phyloP scores from a whole-genome alignment of 2,888 invertebrate genomes.

The Anoplius nigerrimus region DNA sequence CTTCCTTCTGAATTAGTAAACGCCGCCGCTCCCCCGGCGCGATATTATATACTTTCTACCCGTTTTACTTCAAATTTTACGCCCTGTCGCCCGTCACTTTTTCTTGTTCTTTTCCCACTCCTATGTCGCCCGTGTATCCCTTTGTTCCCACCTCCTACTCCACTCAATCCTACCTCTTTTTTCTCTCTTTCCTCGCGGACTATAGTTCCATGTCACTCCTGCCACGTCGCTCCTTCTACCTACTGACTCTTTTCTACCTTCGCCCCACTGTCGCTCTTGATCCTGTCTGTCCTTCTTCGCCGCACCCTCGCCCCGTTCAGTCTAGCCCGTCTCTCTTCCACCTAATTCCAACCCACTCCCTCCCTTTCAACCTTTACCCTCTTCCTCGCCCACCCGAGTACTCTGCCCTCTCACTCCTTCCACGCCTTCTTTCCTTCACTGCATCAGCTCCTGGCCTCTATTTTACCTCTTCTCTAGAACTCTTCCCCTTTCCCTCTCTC shows the following conservation, averaged over 20 bases:
- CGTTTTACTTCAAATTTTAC: no score
- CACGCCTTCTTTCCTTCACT: conserved; percentile 11
- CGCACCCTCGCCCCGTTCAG: not conserved
- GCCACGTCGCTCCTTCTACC: not conserved
- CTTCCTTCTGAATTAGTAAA: no score
- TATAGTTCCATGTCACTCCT: not conserved
- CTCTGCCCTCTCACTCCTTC: not conserved
- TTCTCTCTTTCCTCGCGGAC: not conserved
- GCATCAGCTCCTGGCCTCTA: conserved; percentile 3
- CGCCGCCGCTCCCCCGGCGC: not conserved
- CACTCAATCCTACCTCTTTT: not conserved
- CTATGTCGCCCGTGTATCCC: not conserved
- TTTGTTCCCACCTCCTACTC: no score
- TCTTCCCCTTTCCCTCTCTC: conserved; percentile 14
- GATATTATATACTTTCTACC: no score
- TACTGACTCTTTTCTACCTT: conserved; percentile 6
- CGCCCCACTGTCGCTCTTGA: not conserved
- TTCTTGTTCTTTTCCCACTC: not conserved
- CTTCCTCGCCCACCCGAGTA: not conserved
- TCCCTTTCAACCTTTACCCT: conserved; percentile 6
- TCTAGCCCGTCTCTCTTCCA: no score
- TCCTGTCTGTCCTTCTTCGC: not conserved
- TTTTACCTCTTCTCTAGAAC: not conserved
- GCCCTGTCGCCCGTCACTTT: not conserved
- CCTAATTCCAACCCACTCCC: not conserved